Evolutionary conservation across 2,113 vertebrate genomes (phyloP).

Genomic region (Brevimyrus niger): DNA sequence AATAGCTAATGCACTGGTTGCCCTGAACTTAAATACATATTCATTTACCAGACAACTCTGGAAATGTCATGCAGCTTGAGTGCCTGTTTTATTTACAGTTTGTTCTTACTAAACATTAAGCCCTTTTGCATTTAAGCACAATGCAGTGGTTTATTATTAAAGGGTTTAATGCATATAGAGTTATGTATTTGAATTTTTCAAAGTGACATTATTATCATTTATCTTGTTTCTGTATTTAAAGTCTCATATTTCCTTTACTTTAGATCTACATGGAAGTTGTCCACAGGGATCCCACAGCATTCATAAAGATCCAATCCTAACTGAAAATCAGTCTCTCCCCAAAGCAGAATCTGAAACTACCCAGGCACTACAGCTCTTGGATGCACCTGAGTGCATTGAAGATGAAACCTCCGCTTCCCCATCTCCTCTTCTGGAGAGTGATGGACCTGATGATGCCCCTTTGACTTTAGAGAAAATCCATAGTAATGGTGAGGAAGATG

Average conservation of each 20-base stretch:
- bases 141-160: background rate
- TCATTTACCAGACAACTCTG: background rate
- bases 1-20: background rate
- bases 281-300: constrained; percentile 20
- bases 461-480: constrained; percentile 26
- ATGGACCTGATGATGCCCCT: background rate
- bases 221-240: background rate
- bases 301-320: constrained; percentile 18
- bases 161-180: background rate
- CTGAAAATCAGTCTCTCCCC: background rate
- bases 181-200: background rate
- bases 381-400: constrained; percentile 13
- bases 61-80: background rate
- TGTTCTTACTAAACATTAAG: background rate
- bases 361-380: constrained; percentile 13
- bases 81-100: background rate
- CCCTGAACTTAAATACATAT: background rate
- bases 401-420: constrained; percentile 17
- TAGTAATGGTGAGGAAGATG: constrained; percentile 25
- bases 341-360: background rate
- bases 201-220: too few relatives aligned
- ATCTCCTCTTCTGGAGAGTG: constrained; percentile 22
- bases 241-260: background rate
- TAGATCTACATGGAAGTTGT: constrained; percentile 36
- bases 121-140: background rate